These are phyloP conservation scores for Gandaritis pyraliata DNA, from an alignment of 2,888 invertebrate species.

Conservation along the genomic window DNA sequence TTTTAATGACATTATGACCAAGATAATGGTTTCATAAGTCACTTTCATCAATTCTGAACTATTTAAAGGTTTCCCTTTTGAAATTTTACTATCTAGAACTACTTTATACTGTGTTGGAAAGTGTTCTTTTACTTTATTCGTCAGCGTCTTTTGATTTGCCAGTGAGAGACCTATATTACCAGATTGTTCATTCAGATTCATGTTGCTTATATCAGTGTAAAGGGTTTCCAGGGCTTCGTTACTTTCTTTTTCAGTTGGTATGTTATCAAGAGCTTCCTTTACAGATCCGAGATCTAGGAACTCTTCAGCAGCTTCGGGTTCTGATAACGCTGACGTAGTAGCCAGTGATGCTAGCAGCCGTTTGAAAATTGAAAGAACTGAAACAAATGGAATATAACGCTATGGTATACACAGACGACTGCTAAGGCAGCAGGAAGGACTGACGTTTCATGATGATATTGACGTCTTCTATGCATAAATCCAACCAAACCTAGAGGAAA, in stretches of 20 bases:
- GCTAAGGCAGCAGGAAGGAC: too few species aligned
- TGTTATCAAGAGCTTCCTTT: conserved; percentile 21
- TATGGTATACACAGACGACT: background rate
- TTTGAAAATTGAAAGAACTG: conserved; percentile 26
- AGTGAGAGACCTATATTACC: conserved; percentile 2
- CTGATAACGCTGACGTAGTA: conserved; percentile 12
- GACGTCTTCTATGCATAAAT: too few species aligned
- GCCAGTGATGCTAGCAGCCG: conserved; percentile 21
- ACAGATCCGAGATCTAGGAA: conserved; percentile 27
- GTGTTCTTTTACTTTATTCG: conserved; percentile 24
- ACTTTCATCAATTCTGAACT: conserved; percentile 29
- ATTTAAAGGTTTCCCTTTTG: conserved; percentile 3
- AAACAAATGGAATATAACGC: conserved; percentile 10
- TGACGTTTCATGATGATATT: too few species aligned
- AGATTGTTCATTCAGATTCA: conserved; percentile 23
- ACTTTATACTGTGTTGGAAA: conserved; percentile 17
- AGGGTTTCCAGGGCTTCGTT: conserved; percentile 13
- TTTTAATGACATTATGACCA: conserved; percentile 22
- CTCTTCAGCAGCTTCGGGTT: conserved; percentile 10
- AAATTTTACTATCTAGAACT: conserved; percentile 17
- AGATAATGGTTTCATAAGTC: conserved; percentile 31
- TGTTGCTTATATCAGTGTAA: conserved; percentile 22
- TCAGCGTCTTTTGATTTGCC: conserved; percentile 17
- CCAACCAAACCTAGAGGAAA: too few species aligned
- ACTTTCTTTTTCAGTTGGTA: conserved; percentile 18